phyloP scores from a whole-genome alignment of 1,140 invertebrate species.

The Eurosta solidaginis region DNA sequence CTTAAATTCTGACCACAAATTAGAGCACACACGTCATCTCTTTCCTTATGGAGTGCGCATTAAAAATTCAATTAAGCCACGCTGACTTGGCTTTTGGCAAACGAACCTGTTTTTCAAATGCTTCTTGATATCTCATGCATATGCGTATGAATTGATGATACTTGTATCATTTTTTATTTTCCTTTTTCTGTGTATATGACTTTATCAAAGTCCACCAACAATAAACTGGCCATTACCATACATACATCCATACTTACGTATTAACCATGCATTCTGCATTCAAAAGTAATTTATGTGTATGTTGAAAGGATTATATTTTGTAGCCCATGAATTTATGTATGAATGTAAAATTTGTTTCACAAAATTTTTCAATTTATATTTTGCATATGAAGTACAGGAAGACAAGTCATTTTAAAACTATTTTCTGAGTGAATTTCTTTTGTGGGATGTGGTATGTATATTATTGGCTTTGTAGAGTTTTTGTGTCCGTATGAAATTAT shows the following conservation, averaged over 20 bases:
- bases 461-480: neutral
- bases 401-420: neutral
- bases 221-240: neutral
- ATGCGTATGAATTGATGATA: no score
- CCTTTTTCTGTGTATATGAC: conserved; percentile 15
- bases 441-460: neutral
- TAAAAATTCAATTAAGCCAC: conserved; percentile 12
- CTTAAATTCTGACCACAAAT: conserved; percentile 11
- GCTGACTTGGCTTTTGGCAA: neutral
- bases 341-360: neutral
- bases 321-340: neutral
- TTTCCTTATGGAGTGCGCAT: neutral
- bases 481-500: neutral
- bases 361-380: neutral
- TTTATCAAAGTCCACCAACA: neutral
- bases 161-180: neutral
- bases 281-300: conserved; percentile 10
- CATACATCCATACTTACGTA: neutral
- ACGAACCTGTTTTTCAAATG: neutral
- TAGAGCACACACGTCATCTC: neutral
- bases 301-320: conserved; percentile 18
- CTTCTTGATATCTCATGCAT: neutral
- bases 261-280: neutral
- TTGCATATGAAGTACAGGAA: neutral
- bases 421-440: neutral